Evolutionary conservation across 1,140 invertebrate genomes (phyloP).

Genomic region (Neodiprion lecontei): DNA sequence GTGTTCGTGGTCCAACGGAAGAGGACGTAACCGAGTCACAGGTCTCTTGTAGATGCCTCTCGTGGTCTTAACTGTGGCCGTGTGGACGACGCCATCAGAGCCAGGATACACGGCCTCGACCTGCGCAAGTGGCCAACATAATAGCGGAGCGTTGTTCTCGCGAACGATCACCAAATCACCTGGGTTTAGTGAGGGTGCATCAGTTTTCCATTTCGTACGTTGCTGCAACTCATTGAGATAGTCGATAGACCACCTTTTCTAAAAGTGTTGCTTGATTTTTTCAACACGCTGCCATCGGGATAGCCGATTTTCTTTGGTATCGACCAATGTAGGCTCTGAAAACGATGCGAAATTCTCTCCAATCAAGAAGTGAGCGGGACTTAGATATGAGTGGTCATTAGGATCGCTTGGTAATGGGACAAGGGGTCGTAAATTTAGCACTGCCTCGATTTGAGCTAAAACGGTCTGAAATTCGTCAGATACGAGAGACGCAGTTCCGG

Average conservation of each 20-base stretch:
- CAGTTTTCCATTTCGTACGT: background rate
- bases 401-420: conserved; percentile 26
- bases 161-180: background rate
- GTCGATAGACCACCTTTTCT: background rate
- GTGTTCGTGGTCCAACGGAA: background rate
- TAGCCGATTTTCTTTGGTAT: background rate
- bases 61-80: background rate
- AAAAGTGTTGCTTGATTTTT: background rate
- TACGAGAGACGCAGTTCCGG: conserved; percentile 19
- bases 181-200: background rate
- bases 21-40: background rate
- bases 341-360: background rate
- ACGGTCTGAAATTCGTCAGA: conserved; percentile 34
- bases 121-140: background rate
- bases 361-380: conserved; percentile 18
- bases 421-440: conserved; percentile 25
- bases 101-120: background rate
- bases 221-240: background rate
- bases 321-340: background rate
- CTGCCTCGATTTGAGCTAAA: conserved; percentile 30
- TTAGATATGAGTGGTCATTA: conserved; percentile 8
- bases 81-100: background rate
- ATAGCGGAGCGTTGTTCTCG: background rate
- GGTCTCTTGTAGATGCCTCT: background rate
- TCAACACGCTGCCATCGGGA: background rate